phyloP scores from a whole-genome alignment of 2,113 vertebrate genomes.

The Tupaia chinensis region DNA sequence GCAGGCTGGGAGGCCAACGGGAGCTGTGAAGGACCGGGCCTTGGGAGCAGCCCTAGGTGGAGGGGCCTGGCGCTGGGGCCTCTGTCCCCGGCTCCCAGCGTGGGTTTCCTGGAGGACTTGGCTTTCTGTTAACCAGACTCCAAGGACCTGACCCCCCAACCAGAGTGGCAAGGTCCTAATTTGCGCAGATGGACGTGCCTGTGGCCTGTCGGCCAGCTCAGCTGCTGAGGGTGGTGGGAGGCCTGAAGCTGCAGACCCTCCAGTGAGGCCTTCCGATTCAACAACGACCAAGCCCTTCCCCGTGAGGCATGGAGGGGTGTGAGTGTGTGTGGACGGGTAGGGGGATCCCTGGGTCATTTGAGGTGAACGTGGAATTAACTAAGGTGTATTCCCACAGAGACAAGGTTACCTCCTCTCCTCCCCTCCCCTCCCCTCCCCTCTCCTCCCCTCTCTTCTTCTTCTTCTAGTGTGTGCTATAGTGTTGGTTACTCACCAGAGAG shows the following conservation, averaged over 20 bases:
- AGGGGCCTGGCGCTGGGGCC: not conserved
- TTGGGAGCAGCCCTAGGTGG: not conserved
- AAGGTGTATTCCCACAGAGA: fast-evolving
- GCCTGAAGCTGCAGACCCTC: not conserved
- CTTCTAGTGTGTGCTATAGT: too few relatives aligned
- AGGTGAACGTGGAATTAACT: fast-evolving
- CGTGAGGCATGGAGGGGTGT: too few relatives aligned
- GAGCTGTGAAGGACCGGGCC: not conserved
- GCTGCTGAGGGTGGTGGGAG: not conserved
- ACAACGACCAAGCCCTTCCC: not conserved
- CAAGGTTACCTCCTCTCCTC: not conserved
- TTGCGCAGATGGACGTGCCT: not conserved
- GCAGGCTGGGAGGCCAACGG: not conserved
- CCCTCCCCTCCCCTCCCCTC: too few relatives aligned
- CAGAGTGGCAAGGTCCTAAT: not conserved
- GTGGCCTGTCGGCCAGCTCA: not conserved
- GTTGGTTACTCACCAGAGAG: too few relatives aligned
- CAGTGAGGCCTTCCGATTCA: not conserved
- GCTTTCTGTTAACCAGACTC: not conserved
- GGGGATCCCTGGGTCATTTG: not conserved
- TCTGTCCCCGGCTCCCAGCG: not conserved
- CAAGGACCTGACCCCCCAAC: not conserved
- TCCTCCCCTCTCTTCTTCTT: too few relatives aligned
- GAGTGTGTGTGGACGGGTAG: not conserved
- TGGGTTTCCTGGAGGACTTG: not conserved